Conservation (phyloP, 2,888 invertebrate genomes). For the Drosophila aldrichi region DNA sequence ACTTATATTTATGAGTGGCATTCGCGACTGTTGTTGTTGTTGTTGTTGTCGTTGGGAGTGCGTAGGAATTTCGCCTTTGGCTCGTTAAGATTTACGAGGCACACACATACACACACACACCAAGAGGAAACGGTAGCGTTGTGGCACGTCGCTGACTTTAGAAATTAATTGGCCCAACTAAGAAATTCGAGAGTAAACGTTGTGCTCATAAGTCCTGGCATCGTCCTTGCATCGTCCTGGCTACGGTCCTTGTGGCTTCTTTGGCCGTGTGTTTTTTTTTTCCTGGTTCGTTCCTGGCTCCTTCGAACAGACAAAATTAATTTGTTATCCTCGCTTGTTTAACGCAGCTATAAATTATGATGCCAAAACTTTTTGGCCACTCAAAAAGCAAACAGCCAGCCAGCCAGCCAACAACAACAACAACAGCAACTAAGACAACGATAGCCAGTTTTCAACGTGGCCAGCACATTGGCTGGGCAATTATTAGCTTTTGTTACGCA, state of each 20-base stretch:
- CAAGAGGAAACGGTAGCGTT: constrained; percentile 28
- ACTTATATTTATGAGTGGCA: constrained; percentile 75
- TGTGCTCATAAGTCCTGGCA: constrained; percentile 76
- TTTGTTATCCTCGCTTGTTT: constrained; percentile 82
- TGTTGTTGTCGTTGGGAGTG: constrained; percentile 42
- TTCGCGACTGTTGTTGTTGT: constrained; percentile 52
- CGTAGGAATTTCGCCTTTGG: constrained; percentile 79
- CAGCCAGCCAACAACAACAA: constrained; percentile 3
- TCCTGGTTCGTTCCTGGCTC: not conserved
- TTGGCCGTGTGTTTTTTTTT: constrained; percentile 12
- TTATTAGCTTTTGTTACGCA: constrained; percentile 80
- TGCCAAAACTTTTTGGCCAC: constrained; percentile 78
- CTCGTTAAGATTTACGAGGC: constrained; percentile 80
- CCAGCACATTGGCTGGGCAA: constrained; percentile 74
- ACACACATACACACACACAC: constrained; percentile 17
- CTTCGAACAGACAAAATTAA: constrained; percentile 78
- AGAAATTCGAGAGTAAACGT: constrained; percentile 78
- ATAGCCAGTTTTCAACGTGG: constrained; percentile 58
- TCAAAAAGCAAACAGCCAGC: constrained; percentile 67
- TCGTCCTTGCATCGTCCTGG: constrained; percentile 44
- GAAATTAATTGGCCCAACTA: constrained; percentile 82
- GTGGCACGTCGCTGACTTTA: constrained; percentile 77
- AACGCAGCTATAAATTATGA: constrained; percentile 82
- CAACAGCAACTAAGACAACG: constrained; percentile 21
- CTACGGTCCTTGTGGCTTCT: constrained; percentile 42